Percentiles rank a stretch among this genome's conserved stretches.
Evolutionary conservation across 2,113 vertebrate species (phyloP).

Genomic region (Ploceus nigricollis): DNA sequence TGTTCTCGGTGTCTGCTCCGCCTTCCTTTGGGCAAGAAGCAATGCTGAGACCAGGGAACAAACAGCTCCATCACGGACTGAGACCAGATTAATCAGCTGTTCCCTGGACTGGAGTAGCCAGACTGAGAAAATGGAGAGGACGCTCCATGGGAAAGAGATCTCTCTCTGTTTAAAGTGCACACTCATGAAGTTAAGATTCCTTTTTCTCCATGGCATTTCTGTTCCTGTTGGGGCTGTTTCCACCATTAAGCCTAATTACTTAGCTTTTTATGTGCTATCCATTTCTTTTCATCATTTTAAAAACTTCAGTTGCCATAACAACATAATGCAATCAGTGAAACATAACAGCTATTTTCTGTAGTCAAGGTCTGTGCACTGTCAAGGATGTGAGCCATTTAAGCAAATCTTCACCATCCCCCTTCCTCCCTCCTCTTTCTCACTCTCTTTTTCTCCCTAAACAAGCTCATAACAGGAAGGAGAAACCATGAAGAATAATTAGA

Average conservation of each 20-base stretch:
- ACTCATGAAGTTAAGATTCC: not conserved
- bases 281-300: constrained; percentile 72
- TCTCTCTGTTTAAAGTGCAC: not conserved
- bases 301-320: constrained; percentile 76
- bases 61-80: not conserved
- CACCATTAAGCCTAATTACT: constrained; percentile 61
- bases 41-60: not conserved
- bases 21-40: not conserved
- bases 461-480: constrained; percentile 61
- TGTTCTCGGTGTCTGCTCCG: not conserved
- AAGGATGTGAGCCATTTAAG: constrained; percentile 67
- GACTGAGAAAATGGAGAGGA: not conserved
- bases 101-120: not conserved
- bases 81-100: not conserved
- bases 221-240: constrained; percentile 49
- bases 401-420: constrained; percentile 59
- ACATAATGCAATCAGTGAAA: constrained; percentile 70
- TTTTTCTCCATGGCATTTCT: not conserved
- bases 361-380: constrained; percentile 62
- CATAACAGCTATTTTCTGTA: constrained; percentile 65
- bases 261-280: constrained; percentile 64
- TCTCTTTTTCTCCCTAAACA: constrained; percentile 52
- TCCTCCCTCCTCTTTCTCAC: constrained; percentile 21
- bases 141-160: not conserved
- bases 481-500: constrained; percentile 65